Evolutionary conservation across 2,888 invertebrate genomes (phyloP).

Genomic region (Andrena bicolor): DNA sequence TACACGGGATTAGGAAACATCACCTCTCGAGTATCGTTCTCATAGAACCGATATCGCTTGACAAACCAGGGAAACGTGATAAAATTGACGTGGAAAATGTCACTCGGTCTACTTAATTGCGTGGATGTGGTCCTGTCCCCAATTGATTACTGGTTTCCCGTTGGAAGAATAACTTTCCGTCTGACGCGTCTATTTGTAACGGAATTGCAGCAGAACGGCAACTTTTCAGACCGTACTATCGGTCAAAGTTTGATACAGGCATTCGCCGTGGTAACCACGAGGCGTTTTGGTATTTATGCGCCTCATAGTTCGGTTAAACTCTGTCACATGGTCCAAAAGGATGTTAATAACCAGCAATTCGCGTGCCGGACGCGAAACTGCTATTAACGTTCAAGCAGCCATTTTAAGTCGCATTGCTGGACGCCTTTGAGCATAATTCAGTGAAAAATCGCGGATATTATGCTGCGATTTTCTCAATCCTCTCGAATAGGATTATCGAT

Average conservation of each 20-base stretch:
- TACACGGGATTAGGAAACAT: neutral
- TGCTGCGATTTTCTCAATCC: neutral
- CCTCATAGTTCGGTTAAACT: slow-evolving; percentile 50
- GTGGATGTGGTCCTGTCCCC: neutral
- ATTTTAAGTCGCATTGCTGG: slow-evolving; percentile 2
- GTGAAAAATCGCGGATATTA: neutral
- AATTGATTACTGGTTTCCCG: neutral
- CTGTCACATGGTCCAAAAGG: slow-evolving; percentile 36
- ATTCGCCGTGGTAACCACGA: slow-evolving; percentile 50
- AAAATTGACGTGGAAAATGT: no score
- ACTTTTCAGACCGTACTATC: slow-evolving; percentile 21
- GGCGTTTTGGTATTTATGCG: slow-evolving; percentile 47
- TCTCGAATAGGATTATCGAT: neutral
- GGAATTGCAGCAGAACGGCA: slow-evolving; percentile 27
- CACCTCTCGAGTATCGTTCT: neutral
- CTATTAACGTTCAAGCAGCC: slow-evolving; percentile 19
- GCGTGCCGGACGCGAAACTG: slow-evolving; percentile 16
- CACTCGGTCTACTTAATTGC: no score
- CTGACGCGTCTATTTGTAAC: slow-evolving; percentile 12
- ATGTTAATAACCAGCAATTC: slow-evolving; percentile 41
- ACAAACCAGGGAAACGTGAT: no score
- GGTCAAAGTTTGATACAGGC: slow-evolving; percentile 47
- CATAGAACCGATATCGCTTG: no score
- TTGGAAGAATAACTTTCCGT: slow-evolving; percentile 32
- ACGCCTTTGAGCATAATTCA: slow-evolving; percentile 1